Percentiles rank a stretch among this genome's conserved stretches.
These are phyloP conservation scores for Rhagium mordax DNA, from an alignment of 2,888 invertebrate genomes.

Conservation along the genomic window DNA sequence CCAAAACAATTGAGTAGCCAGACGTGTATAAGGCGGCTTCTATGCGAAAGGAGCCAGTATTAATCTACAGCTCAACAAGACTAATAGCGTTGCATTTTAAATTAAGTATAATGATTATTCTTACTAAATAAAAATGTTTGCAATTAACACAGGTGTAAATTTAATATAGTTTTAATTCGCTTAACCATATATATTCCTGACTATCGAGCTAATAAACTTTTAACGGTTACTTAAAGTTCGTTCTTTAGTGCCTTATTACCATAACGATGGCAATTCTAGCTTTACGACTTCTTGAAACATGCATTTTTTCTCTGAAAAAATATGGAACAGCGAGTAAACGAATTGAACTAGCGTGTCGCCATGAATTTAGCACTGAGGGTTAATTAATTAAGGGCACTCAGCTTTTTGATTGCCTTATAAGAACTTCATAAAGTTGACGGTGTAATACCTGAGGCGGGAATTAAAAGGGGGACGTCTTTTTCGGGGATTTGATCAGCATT, in stretches of 20 bases:
- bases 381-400: neutral
- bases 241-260: slow-evolving; percentile 10
- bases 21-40: too few species aligned
- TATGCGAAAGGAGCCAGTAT: too few species aligned
- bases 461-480: too few species aligned
- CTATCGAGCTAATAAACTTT: slow-evolving; percentile 13
- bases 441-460: too few species aligned
- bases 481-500: too few species aligned
- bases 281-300: slow-evolving; percentile 9
- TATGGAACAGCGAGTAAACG: neutral
- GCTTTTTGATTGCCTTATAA: neutral
- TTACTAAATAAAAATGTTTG: neutral
- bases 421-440: neutral
- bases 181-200: neutral
- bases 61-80: too few species aligned
- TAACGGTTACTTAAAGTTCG: slow-evolving; percentile 12
- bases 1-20: too few species aligned
- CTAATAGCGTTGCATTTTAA: too few species aligned
- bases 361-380: slow-evolving; percentile 2
- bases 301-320: slow-evolving; percentile 2
- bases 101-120: too few species aligned
- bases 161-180: neutral
- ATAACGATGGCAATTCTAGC: neutral
- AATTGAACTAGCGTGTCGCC: neutral
- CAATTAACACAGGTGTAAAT: neutral